Evolutionary conservation across 2,888 invertebrate genomes (phyloP), one percentile per base, ranked within the genome.

Genomic region (Patella caerulea): DNA sequence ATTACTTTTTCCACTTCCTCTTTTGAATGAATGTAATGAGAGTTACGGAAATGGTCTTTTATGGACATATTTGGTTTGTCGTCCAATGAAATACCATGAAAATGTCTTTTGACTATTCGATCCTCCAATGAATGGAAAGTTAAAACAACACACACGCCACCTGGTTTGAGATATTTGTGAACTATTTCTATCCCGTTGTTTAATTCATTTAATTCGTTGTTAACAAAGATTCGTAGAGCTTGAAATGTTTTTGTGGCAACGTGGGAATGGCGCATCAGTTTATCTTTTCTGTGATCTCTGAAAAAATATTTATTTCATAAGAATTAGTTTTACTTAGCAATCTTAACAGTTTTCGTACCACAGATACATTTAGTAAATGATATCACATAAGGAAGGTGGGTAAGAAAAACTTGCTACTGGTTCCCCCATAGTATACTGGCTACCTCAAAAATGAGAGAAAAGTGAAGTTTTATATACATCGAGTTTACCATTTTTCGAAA

Each of bases 61-160:
- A 86, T 24, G 3, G 83, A 82, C 81, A 86, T 81, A 77, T 83
- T 87, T 2, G 80, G 78, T 29, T 81, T 72, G 9, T 82, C 82
- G 54, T 90, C 87, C 80, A 91, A 80, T 75, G 90, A 88, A 55
- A 91, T 88, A 14, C 86, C 89, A 77, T 90, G 88, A 34, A 98
- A 93, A 91, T 98, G 97, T 14, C 97, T 93, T 91, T 98, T 98
- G 0, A 98, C 95, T 82, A 98, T 96, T 0, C 95, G 95, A 91
- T 98, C 98, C 93, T 98, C 98, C 45, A 98, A 92, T 0, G 97
- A 97, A 92, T 98, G 98, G 91, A 98, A 98, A 17, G 96, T 95
- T 69, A 98, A 94, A 0, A 96, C 95, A 0, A 96, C 95, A 79
- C 98, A 91, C 79, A 94, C 93, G 0, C 98, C 98, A 59, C 95